A percentile compares a stretch with the other conserved stretches of the same genome.
phyloP scores from a whole-genome alignment of 37 sponge, comb jelly and placozoan genomes.

The Axinella damicornis region DNA sequence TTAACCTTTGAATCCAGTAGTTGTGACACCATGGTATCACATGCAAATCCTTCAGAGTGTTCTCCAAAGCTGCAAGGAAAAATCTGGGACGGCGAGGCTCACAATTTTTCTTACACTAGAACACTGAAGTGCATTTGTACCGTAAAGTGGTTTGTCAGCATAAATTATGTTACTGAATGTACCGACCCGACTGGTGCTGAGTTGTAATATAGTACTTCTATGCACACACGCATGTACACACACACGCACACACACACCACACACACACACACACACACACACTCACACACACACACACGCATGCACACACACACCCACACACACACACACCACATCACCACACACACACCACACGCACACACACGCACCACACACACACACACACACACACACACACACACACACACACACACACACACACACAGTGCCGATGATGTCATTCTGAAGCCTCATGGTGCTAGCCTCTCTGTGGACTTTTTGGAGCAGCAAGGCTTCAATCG shows the following conservation, averaged over 20 bases:
- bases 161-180: too few relatives aligned
- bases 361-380: background rate
- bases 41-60: too few relatives aligned
- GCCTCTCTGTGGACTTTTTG: conserved; percentile 68
- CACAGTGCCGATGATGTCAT: conserved; percentile 59
- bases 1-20: too few relatives aligned
- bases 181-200: too few relatives aligned
- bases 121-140: too few relatives aligned
- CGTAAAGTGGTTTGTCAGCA: too few relatives aligned
- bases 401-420: conserved; percentile 2
- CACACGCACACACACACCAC: background rate
- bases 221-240: too few relatives aligned
- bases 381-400: background rate
- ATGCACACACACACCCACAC: background rate
- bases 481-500: conserved; percentile 75
- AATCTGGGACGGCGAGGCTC: too few relatives aligned
- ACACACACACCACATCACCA: background rate
- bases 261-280: background rate
- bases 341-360: background rate
- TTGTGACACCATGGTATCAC: too few relatives aligned
- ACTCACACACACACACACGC: background rate
- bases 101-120: too few relatives aligned
- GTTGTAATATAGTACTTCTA: too few relatives aligned
- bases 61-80: too few relatives aligned
- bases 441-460: conserved; percentile 51